Base-by-base conservation (phyloP, 2,113 vertebrate species). In the Pterocles orientalis region DNA sequence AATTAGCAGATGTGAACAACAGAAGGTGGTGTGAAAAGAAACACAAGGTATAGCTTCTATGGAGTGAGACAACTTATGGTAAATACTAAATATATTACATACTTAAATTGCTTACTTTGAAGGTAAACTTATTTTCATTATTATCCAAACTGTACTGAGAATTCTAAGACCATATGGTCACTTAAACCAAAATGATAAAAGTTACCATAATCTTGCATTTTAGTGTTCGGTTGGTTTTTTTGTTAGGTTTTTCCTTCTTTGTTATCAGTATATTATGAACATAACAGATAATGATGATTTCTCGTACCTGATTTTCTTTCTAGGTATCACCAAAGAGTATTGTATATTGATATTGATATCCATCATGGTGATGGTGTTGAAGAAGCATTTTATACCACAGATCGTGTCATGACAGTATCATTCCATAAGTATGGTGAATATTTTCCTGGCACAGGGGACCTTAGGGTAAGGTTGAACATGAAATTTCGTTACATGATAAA, bases 401-500 rank as follows among this genome's bases (percentile, higher is more conserved):
- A 98, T 90, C 98, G 98, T 79, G 98, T 98, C n/a, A 98, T 98
- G 98, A 98, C 98, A 48, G 98, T 98, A 89, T 98, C 98, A 92
- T 98, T 98, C 98, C 98, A 98, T 96, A 98, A 98, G 50, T 98
- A 98, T 62, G 98, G 98, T 80, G 98, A 98, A 90, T 98, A 98
- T 97, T 98, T 98, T 95, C 98, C 98, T 28, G 98, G 98, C 92
- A 98, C 98, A 33, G 98, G 98, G 34, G 98, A 98, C 83, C 97
- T 98, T 73, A 96, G 98, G 97, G 98, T 98, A 98, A 98, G 98
- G 48, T 19, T 91, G 71, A 90, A 93, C 56, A 18, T 61, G 56
- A 72, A 84, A 54, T 93, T 88, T 43, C 54, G n/a, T 71, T 86
- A 57, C 24, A 58, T 64, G 23, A 54, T 91, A 48, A 82, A 65